Base-by-base conservation (phyloP, 2,797 vertebrate species). In the Sciurus carolinensis region DNA sequence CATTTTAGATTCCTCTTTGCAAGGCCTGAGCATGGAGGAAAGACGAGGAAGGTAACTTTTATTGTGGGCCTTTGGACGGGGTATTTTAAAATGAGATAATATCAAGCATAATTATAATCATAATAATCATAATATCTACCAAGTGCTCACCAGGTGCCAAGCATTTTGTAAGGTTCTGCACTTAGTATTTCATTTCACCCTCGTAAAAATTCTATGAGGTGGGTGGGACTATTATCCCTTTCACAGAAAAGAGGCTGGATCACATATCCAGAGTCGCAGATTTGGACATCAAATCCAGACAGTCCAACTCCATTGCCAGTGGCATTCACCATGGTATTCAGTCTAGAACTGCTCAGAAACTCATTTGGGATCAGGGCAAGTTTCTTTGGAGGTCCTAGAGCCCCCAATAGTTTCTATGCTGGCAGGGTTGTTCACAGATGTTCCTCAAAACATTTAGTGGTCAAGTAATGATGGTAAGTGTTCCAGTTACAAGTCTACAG, bases 1-100 rank as follows among this genome's bases (percentile, higher is more conserved):
- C n/a, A 71, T 87, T 97, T 87, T 72, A 24, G 33, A 50, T 90
- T 81, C 93, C 67, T 85, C 50, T 90, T 44, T 54, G 72, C 62
- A 50, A 71, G 50, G 17, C 42, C 42, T 79, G 47, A 83, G 28
- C 6, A 36, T 66, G n/a, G 33, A 76, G 59, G 20, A 42, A 62
- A 93, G 39, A 91, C 13, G 20, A 67, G 79, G 50, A 7, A 14
- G 11, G 47, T 36, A 52, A 75, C 71, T 77, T 92, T 92, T 52
- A 90, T 12, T 33, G 50, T 81, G 76, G 18, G 57, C 52, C 94
- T 91, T 92, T 75, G 54, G 85, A 85, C 42, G 79, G 92, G 91
- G 52, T 47, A 59, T 11, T 94, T 87, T 85, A 52, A 97, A 82
- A 52, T 76, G 81, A 89, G 59, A 77, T 81, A 81, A 72, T 52